A percentile compares a stretch with the other conserved stretches of the same genome.
Evolutionary conservation across 2,113 vertebrate genomes (phyloP).

Genomic region (Rhadina sibilatrix): DNA sequence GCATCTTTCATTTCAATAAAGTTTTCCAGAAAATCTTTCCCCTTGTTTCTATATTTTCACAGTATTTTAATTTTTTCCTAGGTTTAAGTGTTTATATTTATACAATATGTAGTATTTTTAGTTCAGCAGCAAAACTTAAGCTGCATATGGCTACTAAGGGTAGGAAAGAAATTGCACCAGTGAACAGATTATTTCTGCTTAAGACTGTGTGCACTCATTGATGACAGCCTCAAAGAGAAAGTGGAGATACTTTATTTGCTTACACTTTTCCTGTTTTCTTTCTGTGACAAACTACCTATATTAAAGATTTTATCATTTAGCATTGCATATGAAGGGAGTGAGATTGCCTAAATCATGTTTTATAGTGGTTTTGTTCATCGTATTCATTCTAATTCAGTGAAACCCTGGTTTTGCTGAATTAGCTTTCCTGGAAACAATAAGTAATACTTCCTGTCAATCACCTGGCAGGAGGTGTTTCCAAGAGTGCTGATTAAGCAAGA

Average conservation of each 20-base stretch:
- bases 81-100: neutral
- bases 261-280: neutral
- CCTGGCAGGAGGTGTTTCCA: conserved; percentile 1
- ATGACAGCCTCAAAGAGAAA: neutral
- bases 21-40: neutral
- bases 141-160: neutral
- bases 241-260: neutral
- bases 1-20: neutral
- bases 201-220: neutral
- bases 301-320: neutral
- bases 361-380: neutral
- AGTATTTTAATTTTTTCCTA: neutral
- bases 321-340: neutral
- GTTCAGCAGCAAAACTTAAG: neutral
- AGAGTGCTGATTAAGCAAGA: conserved; percentile 40
- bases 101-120: neutral
- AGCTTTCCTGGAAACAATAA: conserved; percentile 32
- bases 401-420: conserved; percentile 23
- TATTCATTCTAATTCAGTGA: neutral
- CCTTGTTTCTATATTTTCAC: neutral
- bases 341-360: neutral
- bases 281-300: neutral
- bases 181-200: neutral
- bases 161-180: neutral
- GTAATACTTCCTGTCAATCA: conserved; percentile 45